Conservation (phyloP, 2,888 invertebrate genomes). For the Alviniconcha strummeri region DNA sequence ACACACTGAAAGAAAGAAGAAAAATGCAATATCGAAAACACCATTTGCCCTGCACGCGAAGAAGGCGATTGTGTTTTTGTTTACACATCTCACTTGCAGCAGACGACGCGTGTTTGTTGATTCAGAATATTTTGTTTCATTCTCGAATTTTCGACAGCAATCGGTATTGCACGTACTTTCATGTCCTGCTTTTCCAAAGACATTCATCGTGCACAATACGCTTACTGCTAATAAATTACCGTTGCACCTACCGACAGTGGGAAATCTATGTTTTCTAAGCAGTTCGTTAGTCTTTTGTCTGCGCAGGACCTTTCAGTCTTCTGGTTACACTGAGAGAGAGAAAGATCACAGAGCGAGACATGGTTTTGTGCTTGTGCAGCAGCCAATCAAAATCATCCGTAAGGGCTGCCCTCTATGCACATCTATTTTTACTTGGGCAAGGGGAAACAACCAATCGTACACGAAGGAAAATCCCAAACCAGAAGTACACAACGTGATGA, state of each 20-base stretch:
- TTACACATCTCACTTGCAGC: neutral
- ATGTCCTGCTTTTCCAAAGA: no score
- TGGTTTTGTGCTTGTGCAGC: neutral
- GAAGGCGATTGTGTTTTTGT: neutral
- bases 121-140: no score
- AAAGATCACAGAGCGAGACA: neutral
- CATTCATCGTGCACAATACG: neutral
- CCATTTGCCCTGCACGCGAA: no score
- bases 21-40: no score
- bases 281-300: neutral
- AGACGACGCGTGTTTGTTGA: neutral
- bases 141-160: no score
- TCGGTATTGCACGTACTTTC: no score
- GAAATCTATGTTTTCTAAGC: neutral
- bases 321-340: neutral
- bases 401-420: constrained; percentile 18
- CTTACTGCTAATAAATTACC: neutral
- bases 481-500: neutral
- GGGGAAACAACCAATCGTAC: constrained; percentile 24
- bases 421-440: neutral
- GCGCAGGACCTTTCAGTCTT: neutral
- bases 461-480: constrained; percentile 22
- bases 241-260: neutral
- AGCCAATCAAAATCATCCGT: constrained; percentile 16
- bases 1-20: neutral